Base-by-base conservation (phyloP, 2,888 invertebrate genomes). In the Ditula angustiorana region DNA sequence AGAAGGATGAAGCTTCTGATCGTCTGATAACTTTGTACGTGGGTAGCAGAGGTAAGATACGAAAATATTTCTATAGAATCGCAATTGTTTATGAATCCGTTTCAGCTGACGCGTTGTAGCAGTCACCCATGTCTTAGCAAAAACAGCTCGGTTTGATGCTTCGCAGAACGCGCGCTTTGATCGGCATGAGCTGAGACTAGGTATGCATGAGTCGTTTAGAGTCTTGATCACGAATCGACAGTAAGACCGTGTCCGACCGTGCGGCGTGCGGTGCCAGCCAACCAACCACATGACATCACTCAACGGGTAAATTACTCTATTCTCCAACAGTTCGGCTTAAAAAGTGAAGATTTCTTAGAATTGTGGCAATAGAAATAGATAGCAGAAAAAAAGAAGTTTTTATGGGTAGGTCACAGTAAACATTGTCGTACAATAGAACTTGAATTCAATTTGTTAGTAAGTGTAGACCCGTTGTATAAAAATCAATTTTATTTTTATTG, bases 261-360 rank as follows among this genome's bases (percentile, higher is more conserved):
- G 79, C n/a, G n/a, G n/a, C n/a, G n/a, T n/a, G n/a, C n/a, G n/a
- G n/a, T n/a, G n/a, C n/a, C n/a, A n/a, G n/a, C 85, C 85, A 82
- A 87, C 62, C 52, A 41, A 67, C 82, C 82, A 77, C 81, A 85
- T 88, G 88, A 90, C 87, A 89, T 89, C 88, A 90, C 82, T 78
- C 77, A 70, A 68, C 73, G 26, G 50, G 44, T 44, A 44, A 44
- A 58, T 50, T 57, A 50, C 37, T 37, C 19, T 35, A 30, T 44
- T 56, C 49, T 37, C 47, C 28, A 19, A n/a, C 33, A 33, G 44
- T 24, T 44, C 23, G 57, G 44, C 46, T 35, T 46, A 53, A n/a
- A 16, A 52, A 46, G 13, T 53, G 28, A 11, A 23, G 46, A 11
- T 24, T 46, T 46, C 24, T 46, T n/a, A n/a, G 46, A 46, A 46